Percentiles rank a stretch among this genome's conserved stretches.
phyloP scores from a whole-genome alignment of 2,797 vertebrate species.

The Spheniscus humboldti region DNA sequence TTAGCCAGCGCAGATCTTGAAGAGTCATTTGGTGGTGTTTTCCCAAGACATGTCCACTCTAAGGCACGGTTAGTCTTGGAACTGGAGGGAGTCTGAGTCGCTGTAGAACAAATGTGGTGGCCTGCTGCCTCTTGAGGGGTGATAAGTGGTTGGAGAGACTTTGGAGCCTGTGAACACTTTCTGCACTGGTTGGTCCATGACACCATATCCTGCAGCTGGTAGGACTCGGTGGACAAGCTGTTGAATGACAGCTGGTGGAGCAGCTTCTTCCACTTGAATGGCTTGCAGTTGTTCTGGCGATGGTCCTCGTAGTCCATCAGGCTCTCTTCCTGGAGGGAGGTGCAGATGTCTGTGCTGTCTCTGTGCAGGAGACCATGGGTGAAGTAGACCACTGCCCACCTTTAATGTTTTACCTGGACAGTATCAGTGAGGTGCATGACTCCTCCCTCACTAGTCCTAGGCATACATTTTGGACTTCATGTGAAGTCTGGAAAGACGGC shows the following conservation, averaged over 20 bases:
- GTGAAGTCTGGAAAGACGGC: not conserved
- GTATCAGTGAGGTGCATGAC: not conserved
- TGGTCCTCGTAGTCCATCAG: not conserved
- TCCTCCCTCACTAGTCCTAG: not conserved
- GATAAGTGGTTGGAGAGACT: not conserved
- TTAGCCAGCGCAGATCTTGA: not conserved
- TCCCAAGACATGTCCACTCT: not conserved
- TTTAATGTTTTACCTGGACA: not conserved
- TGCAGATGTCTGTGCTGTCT: not conserved
- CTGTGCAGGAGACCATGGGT: not conserved
- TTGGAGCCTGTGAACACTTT: not conserved
- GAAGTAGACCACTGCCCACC: not conserved
- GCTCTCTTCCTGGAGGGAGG: not conserved
- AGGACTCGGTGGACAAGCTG: not conserved
- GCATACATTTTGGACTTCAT: accelerated
- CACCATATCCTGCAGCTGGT: not conserved
- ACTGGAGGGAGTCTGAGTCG: not conserved
- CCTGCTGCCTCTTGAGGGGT: not conserved
- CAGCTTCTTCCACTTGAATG: not conserved
- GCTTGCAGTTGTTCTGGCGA: not conserved
- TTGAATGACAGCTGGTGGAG: not conserved
- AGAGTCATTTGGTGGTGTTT: not conserved
- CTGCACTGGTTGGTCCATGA: not conserved
- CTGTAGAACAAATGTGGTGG: not conserved
- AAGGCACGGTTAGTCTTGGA: not conserved